Evolutionary conservation across 2,797 vertebrate species (phyloP).

Genomic region (Simalia tracyae): DNA sequence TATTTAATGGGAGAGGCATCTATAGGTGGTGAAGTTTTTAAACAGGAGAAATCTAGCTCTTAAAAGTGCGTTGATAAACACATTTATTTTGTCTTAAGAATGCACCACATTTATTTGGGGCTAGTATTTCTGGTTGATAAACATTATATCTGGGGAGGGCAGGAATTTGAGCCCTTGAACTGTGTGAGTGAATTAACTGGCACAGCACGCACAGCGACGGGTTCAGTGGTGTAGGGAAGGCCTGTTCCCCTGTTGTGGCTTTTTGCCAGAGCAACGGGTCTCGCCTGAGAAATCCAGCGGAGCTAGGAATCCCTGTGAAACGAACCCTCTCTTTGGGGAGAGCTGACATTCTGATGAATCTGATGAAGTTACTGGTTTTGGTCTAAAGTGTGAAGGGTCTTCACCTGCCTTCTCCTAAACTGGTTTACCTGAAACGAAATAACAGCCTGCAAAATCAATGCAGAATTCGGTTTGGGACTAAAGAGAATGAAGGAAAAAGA

Average conservation of each 20-base stretch:
- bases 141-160: not conserved
- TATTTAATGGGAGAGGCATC: not conserved
- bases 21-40: not conserved
- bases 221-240: not conserved
- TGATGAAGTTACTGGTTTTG: not conserved
- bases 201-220: not conserved
- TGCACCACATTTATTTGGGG: not conserved
- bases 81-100: not conserved
- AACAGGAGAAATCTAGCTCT: not conserved
- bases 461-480: not conserved
- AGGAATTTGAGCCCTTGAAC: not conserved
- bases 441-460: not conserved
- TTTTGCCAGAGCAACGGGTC: not conserved
- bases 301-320: not conserved
- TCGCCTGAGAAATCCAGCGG: not conserved
- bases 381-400: not conserved
- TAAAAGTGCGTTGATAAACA: not conserved
- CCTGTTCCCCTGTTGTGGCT: not conserved
- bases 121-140: not conserved
- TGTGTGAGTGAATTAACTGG: not conserved
- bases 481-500: not conserved
- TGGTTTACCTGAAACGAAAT: not conserved
- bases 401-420: not conserved
- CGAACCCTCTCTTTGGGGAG: too few relatives aligned
- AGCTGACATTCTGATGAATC: not conserved